Evolutionary conservation across 1,140 invertebrate genomes (phyloP).

Genomic region (Achatina immaculata): DNA sequence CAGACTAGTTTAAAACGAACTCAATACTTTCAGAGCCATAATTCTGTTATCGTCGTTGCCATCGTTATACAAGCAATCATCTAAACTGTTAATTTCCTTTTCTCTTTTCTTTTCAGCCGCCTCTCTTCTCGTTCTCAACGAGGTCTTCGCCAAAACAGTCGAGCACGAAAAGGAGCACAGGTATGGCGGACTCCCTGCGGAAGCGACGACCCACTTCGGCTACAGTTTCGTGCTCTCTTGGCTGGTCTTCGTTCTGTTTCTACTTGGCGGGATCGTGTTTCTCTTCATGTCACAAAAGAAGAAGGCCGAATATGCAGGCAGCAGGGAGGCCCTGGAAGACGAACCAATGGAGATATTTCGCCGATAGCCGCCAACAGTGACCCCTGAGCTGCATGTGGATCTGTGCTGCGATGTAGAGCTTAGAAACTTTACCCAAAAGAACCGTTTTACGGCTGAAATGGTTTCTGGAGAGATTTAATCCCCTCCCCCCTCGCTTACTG

Average conservation of each 20-base stretch:
- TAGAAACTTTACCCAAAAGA: no score
- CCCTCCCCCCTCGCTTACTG: no score
- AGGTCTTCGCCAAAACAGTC: constrained; percentile 82
- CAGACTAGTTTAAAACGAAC: no score
- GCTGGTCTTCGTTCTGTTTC: constrained; percentile 82
- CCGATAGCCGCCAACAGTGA: constrained; percentile 31
- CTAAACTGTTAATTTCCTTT: no score
- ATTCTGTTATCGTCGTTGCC: no score
- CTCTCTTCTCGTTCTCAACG: constrained; percentile 83
- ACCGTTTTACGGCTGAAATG: no score
- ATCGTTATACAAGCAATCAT: no score
- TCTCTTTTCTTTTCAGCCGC: constrained; percentile 74
- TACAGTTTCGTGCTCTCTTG: constrained; percentile 85
- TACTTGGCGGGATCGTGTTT: constrained; percentile 80
- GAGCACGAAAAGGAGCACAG: constrained; percentile 80
- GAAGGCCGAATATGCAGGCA: constrained; percentile 80
- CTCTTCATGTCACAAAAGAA: constrained; percentile 80
- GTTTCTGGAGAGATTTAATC: no score
- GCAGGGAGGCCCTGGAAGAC: constrained; percentile 83
- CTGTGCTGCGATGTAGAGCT: no score
- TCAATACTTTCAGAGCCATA: no score
- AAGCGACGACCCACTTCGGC: constrained; percentile 76
- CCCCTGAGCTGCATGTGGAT: no score
- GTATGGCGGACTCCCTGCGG: constrained; percentile 78
- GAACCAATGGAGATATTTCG: constrained; percentile 76